These are phyloP conservation scores for Norana najaformis DNA, from an alignment of 2,888 invertebrate genomes.

Conservation along the genomic window DNA sequence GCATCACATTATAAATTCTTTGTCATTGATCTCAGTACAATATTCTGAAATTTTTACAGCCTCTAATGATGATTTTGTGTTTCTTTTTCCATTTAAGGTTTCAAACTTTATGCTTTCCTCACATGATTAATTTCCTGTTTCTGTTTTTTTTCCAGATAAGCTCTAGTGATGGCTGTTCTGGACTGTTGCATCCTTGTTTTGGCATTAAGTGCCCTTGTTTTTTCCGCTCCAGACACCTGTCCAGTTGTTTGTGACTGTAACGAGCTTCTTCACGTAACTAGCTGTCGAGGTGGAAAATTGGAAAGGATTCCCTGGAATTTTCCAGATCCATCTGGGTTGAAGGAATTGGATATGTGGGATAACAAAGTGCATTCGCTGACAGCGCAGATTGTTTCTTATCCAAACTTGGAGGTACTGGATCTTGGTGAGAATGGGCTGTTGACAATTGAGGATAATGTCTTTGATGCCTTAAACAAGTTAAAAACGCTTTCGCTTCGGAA, in stretches of 20 bases:
- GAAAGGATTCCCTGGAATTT: conserved; percentile 36
- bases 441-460: conserved; percentile 30
- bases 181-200: background rate
- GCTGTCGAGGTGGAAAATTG: conserved; percentile 34
- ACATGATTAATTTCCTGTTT: too few species aligned
- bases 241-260: conserved; percentile 35
- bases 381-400: conserved; percentile 33
- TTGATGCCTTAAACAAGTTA: conserved; percentile 30
- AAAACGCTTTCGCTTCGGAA: conserved; percentile 31
- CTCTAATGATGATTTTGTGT: background rate
- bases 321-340: conserved; percentile 34
- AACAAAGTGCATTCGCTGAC: conserved; percentile 35
- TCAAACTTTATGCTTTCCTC: too few species aligned
- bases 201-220: background rate
- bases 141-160: too few species aligned
- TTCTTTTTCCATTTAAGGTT: too few species aligned
- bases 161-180: background rate
- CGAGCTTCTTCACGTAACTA: conserved; percentile 2
- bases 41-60: background rate
- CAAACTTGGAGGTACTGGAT: conserved; percentile 36
- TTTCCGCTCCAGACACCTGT: background rate
- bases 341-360: conserved; percentile 33
- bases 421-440: conserved; percentile 35
- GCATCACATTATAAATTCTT: too few species aligned
- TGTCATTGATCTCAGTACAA: background rate